phyloP scores from a whole-genome alignment of 2,888 invertebrate genomes.

The Sinohyriopsis cumingii region DNA sequence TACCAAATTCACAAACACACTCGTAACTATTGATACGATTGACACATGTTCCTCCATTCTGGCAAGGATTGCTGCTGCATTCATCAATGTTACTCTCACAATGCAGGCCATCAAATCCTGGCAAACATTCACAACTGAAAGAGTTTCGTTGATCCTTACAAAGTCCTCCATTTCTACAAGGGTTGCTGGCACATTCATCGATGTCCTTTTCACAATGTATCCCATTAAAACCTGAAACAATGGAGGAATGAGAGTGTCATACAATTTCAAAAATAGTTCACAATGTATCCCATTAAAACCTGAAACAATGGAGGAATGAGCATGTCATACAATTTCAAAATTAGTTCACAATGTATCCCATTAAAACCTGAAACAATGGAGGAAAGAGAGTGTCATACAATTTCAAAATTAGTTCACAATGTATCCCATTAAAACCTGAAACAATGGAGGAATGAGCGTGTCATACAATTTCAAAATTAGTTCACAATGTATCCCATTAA shows the following conservation, averaged over 20 bases:
- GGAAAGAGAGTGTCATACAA: too few relatives aligned
- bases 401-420: too few relatives aligned
- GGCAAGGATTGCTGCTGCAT: constrained; percentile 91
- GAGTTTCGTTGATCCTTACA: constrained; percentile 91
- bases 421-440: constrained; percentile 65
- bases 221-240: constrained; percentile 31
- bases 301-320: too few relatives aligned
- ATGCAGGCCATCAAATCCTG: constrained; percentile 64
- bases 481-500: too few relatives aligned
- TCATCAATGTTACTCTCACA: constrained; percentile 85
- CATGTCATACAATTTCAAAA: too few relatives aligned
- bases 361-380: too few relatives aligned
- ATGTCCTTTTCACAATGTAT: constrained; percentile 80
- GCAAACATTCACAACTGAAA: constrained; percentile 89
- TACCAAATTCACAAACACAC: constrained; percentile 26
- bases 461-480: too few relatives aligned
- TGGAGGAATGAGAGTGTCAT: background rate
- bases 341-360: too few relatives aligned
- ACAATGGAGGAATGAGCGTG: background rate
- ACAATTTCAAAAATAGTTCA: too few relatives aligned
- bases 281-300: too few relatives aligned
- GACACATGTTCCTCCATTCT: constrained; percentile 92
- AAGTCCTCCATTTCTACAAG: constrained; percentile 92
- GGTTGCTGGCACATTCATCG: constrained; percentile 94
- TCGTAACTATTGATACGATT: constrained; percentile 23